phyloP scores from a whole-genome alignment of 2,113 vertebrate species.

The Nothocercus julius region DNA sequence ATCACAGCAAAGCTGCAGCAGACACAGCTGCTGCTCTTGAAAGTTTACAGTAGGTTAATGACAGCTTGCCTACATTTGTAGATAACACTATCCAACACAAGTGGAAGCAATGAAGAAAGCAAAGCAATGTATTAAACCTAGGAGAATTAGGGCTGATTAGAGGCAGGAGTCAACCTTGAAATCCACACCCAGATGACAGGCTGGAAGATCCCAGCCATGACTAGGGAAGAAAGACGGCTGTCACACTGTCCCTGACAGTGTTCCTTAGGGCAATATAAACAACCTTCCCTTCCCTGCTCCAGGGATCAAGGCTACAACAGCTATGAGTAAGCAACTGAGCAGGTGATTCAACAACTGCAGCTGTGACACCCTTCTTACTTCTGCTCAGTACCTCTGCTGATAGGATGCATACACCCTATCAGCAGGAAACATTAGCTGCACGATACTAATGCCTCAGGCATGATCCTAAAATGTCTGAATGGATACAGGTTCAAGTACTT shows the following conservation, averaged over 20 bases:
- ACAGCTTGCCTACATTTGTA: neutral
- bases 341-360: neutral
- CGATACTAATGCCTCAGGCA: accelerated
- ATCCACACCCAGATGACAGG: neutral
- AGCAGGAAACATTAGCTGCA: neutral
- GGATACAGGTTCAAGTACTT: neutral
- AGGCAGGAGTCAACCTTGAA: constrained; percentile 25
- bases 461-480: neutral
- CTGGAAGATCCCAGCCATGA: neutral
- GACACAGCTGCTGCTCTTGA: neutral
- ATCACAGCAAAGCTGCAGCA: neutral
- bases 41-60: neutral
- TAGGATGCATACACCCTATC: neutral
- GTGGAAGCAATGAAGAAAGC: neutral
- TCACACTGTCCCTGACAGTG: accelerated
- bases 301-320: neutral
- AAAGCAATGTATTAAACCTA: neutral
- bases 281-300: neutral
- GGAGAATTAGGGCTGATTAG: neutral
- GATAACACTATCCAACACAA: neutral
- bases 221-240: neutral
- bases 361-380: neutral
- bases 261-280: neutral
- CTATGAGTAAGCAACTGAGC: neutral
- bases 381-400: neutral